A percentile compares a stretch with the other conserved stretches of the same genome.
Evolutionary conservation across 2,113 vertebrate species (phyloP).

Genomic region (Sylvilagus bachmani): DNA sequence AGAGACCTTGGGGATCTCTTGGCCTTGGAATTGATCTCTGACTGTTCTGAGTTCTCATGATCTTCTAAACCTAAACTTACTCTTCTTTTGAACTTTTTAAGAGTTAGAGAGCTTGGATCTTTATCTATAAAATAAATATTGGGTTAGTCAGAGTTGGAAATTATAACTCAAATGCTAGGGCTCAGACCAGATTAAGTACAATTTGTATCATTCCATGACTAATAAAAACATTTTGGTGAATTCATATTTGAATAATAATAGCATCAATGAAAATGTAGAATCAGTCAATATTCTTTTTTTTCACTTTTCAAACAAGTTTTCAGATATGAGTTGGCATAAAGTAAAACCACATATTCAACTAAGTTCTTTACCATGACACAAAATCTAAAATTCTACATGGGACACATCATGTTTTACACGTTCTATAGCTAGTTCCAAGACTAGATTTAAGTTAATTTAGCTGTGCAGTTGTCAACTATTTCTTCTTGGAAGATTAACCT

Average conservation of each 20-base stretch:
- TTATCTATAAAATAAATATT: slow-evolving; percentile 15
- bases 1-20: not conserved
- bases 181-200: not conserved
- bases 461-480: not conserved
- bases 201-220: slow-evolving; percentile 21
- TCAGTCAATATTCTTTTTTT: not conserved
- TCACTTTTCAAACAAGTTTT: not conserved
- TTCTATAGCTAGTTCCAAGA: not conserved
- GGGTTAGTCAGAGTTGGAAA: not conserved
- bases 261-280: not conserved
- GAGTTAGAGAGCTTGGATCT: not conserved
- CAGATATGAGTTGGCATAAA: not conserved
- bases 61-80: slow-evolving; percentile 14
- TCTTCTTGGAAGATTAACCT: not conserved
- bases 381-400: not conserved
- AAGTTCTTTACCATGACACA: not conserved
- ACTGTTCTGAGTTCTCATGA: not conserved
- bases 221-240: slow-evolving; percentile 10
- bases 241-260: not conserved
- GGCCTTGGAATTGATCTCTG: slow-evolving; percentile 35
- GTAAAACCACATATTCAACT: not conserved
- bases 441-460: not conserved
- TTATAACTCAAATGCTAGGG: not conserved
- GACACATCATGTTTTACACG: not conserved
- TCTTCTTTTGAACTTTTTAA: slow-evolving; percentile 44